Evolutionary conservation across 2,888 invertebrate genomes (phyloP), one percentile per base, ranked within the genome.

Genomic region (Drosophila tanythrix): DNA sequence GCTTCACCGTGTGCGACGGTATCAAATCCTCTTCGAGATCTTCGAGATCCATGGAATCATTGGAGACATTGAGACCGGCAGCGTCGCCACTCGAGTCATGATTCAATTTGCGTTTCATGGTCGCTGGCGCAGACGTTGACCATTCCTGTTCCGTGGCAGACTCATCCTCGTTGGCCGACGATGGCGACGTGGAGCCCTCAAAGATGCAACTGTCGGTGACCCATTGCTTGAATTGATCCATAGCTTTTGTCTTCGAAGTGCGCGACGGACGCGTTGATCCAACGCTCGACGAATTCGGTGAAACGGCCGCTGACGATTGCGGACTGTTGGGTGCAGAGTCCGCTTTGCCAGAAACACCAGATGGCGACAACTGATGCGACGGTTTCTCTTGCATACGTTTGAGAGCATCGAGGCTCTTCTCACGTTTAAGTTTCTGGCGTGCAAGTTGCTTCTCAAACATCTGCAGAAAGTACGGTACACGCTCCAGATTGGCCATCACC

Each of bases 161-260:
- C 18, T 77, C 80, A 59, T 85, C 83, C n/a, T 83, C 88, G 62
- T 91, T 92, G 2, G 94, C 94, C 27, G 94, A 94, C 8, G 95
- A 95, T 10, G 88, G 86, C 11, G 87, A 85, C 11, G 88, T 82
- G 18, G 96, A 96, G 6, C 85, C 87, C 31, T 96, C 96, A 1
- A 79, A 84, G 13, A 61, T 67, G 1, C 72, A 81, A 18, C 71
- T 70, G 25, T 88, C 88, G n/a, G 62, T 84, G 81, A 96, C 96
- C 97, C 97, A 97, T 70, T 96, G 96, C 90, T 97, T 97, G 64
- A 97, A 97, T 91, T 97, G 96, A 92, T 96, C 96, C 91, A 97
- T 93, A 0, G 97, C 97, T 82, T 96, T 96, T 57, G 95, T 96
- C 92, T 97, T 97, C 84, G 97, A 97, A 36, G 90, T 90, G 11